phyloP scores from a whole-genome alignment of 2,888 invertebrate species.

The Sturmia bella region DNA sequence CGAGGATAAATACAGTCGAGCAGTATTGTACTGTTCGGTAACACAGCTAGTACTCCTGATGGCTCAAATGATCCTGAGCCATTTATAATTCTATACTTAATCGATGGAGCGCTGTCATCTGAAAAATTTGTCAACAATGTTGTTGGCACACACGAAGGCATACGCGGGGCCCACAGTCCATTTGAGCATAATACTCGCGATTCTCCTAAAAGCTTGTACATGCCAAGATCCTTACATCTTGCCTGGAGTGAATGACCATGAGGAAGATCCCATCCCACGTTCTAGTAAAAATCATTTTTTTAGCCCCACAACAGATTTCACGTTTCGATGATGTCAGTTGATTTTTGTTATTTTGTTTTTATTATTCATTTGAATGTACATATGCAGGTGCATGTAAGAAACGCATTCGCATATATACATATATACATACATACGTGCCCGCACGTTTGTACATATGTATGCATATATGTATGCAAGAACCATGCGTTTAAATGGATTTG shows the following conservation, averaged over 20 bases:
- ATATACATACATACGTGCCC: conserved; percentile 1
- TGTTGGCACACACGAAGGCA: conserved; percentile 93
- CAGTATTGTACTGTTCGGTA: conserved; percentile 89
- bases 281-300: conserved; percentile 77
- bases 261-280: conserved; percentile 86
- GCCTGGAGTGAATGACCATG: conserved; percentile 90
- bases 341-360: conserved; percentile 7
- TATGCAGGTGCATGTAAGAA: too few species aligned
- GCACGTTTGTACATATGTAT: background rate
- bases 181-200: conserved; percentile 90
- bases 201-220: conserved; percentile 92
- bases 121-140: conserved; percentile 93
- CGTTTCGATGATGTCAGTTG: conserved; percentile 50
- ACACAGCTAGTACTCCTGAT: conserved; percentile 89
- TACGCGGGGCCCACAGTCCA: conserved; percentile 89
- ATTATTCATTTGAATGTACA: too few species aligned
- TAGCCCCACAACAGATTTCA: conserved; percentile 49
- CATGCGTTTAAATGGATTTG: conserved; percentile 44
- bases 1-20: conserved; percentile 91
- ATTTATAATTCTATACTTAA: conserved; percentile 88
- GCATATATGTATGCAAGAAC: background rate
- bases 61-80: conserved; percentile 92
- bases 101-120: conserved; percentile 92
- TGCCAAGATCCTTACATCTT: conserved; percentile 90
- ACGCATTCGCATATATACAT: background rate